Evolutionary conservation across 2,888 invertebrate genomes (phyloP), one percentile per base, ranked within the genome.

Genomic region (Carterocephalus palaemon): DNA sequence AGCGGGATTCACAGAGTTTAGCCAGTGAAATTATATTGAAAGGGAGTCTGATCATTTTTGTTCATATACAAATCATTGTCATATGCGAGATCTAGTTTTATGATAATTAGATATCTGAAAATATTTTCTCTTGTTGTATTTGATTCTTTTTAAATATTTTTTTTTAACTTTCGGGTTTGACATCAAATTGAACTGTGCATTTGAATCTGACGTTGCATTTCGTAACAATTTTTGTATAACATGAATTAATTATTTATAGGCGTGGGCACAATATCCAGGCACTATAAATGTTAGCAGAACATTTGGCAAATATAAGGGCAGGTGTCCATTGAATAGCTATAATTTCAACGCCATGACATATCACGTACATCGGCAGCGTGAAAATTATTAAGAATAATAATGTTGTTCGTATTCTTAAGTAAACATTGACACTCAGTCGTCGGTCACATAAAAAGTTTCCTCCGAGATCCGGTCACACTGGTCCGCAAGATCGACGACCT

Each of bases 21-120:
- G 83, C 65, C 80, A 85, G 86, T 85, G 86, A 86, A 86, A 86
- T 85, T 80, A 83, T 75, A 85, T 78, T 75, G 86, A 86, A 86
- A 86, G 86, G 83, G 86, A 86, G 70, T 86, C 81, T 85, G 83
- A 70, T 76, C 62, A 78, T 75, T 84, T 83, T 84, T 73, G 75
- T 68, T 62, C 65, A 80, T 74, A 75, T 73, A 73, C 56, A 53
- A 54, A 59, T n/a, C 34, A 34, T 33, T 42, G 34, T 34, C 38
- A 37, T 24, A 19, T 10, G 10, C n/a, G 9, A n/a, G 13, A 20
- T 5, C 12, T 15, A 8, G 13, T 20, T 38, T 4, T 20, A 8
- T n/a, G n/a, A n/a, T n/a, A n/a, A n/a, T n/a, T n/a, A n/a, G n/a
- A 7, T 39, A 20, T 20, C 3, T 4, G 7, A 10, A 20, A 17